Base-by-base conservation (phyloP, 2,888 invertebrate genomes). In the Cantharis lateralis region DNA sequence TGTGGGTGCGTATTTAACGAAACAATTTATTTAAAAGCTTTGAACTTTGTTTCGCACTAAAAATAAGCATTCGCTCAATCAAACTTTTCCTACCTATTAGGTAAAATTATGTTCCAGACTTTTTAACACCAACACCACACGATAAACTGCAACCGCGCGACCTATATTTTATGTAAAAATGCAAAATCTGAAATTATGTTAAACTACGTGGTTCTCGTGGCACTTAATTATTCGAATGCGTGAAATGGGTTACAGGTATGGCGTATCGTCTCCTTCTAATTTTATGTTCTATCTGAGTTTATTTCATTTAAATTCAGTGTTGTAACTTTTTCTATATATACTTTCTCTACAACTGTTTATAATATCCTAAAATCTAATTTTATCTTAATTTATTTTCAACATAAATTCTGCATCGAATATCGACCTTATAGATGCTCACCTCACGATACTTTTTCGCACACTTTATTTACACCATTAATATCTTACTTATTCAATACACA, bases 281-380 rank as follows among this genome's bases (percentile, higher is more conserved):
- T 24, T 48, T 70, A 16, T n/a, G 32, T 10, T 15, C 16, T 10
- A 28, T 18, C 69, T 74, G 74, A 64, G 13, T 20, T 71, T 48
- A 20, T 77, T 74, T 77, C 77, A 77, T 78, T 74, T 71, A 70
- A 72, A 75, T 70, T 74, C 63, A 32, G 68, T 69, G 32, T n/a
- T 16, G 71, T 74, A 75, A 72, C 69, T 69, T 32, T 24, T 62
- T 74, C 74, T 78, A 74, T 76, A 76, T 69, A 72, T 75, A 76
- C 72, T 74, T 79, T 73, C 78, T 66, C 70, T 70, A 78, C 80
- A 77, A 81, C 81, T 82, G 82, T 82, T 85, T 85, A 84, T 84
- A 85, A 85, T 85, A 85, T 84, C 82, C 80, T 71, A 81, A 82
- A 84, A 86, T 86, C 86, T 86, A 86, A 86, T 84, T 84, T 85